Percentiles rank a stretch among this genome's conserved stretches.
These are phyloP conservation scores for Noctuana brunneofusca DNA, from an alignment of 2,888 invertebrate species.

Conservation along the genomic window DNA sequence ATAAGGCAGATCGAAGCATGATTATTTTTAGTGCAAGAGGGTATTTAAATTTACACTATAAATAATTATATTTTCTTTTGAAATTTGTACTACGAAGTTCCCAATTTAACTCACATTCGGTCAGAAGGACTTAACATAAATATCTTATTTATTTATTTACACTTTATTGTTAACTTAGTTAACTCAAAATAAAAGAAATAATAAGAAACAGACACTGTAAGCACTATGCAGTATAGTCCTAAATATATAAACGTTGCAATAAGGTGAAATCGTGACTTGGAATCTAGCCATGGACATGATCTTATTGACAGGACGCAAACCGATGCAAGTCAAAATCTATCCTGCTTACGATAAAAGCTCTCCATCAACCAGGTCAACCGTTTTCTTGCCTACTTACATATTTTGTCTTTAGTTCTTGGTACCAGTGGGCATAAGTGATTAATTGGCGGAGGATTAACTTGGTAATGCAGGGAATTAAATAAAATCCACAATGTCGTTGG, in stretches of 20 bases:
- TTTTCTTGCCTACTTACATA: slow-evolving; percentile 26
- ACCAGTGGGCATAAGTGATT: not conserved
- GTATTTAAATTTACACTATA: too few relatives aligned
- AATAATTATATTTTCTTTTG: too few relatives aligned
- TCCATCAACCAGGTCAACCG: slow-evolving; percentile 12
- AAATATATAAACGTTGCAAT: slow-evolving; percentile 14
- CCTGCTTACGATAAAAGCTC: slow-evolving; percentile 15
- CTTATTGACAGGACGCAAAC: slow-evolving; percentile 4
- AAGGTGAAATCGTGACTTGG: slow-evolving; percentile 19
- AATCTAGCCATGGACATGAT: slow-evolving; percentile 1
- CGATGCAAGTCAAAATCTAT: slow-evolving; percentile 22
- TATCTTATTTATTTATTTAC: too few relatives aligned
- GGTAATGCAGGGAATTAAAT: not conserved
- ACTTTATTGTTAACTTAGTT: too few relatives aligned
- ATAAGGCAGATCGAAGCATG: too few relatives aligned
- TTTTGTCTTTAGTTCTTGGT: not conserved
- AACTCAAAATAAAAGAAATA: too few relatives aligned
- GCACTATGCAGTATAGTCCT: not conserved
- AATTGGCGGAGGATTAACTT: not conserved
- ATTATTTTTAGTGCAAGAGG: too few relatives aligned
- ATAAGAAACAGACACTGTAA: not conserved
- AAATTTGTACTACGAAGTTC: too few relatives aligned
- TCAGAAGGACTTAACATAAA: too few relatives aligned
- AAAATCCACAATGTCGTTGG: not conserved
- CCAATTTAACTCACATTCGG: too few relatives aligned